Base-by-base conservation (phyloP, 2,113 vertebrate genomes). In the Ondatra zibethicus region DNA sequence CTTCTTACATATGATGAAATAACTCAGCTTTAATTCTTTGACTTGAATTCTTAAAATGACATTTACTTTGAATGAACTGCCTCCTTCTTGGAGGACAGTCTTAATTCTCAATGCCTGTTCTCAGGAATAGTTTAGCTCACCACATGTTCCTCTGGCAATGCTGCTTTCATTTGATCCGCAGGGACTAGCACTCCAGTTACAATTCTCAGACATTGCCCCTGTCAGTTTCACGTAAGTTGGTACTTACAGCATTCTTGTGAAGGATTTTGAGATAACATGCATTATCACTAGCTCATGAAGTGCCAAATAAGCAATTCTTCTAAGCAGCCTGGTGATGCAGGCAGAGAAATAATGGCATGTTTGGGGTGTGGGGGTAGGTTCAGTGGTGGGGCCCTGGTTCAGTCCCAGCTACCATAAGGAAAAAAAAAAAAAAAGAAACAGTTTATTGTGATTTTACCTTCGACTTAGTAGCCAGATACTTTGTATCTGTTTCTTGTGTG, bases 11-110 rank as follows among this genome's bases (percentile, higher is more conserved):
- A 3, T 86, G 39, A 47, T 45, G 39, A 92, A 55, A 86, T 55
- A 65, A 66, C 47, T 89, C 9, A 66, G 1, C 68, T 95, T 86
- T 75, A 55, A 29, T 80, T 87, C 29, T 81, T 63, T 73, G 70
- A 63, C 68, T 78, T 61, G 13, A 70, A 36, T 70, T 70, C 68
- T 70, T 70, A 16, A 17, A 70, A 36, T 70, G 68, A 36, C 7
- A 55, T 63, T 77, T 7, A 25, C 76, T 93, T 88, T 89, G 92
- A 81, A 96, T 92, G 70, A 86, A 89, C 68, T 42, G 11, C 36
- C 16, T 70, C 1, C 36, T 78, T 66, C 85, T 33, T 90, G 21
- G 33, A 87, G 50, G 85, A 45, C 31, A 87, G 9, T 7, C 7
- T 27, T 75, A 17, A n/a, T 92, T 91, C 39, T 25, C 5, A 31